phyloP scores from a whole-genome alignment of 30 jellyfish, hydroid and myxozoan species.

The Aurelia sp. region DNA sequence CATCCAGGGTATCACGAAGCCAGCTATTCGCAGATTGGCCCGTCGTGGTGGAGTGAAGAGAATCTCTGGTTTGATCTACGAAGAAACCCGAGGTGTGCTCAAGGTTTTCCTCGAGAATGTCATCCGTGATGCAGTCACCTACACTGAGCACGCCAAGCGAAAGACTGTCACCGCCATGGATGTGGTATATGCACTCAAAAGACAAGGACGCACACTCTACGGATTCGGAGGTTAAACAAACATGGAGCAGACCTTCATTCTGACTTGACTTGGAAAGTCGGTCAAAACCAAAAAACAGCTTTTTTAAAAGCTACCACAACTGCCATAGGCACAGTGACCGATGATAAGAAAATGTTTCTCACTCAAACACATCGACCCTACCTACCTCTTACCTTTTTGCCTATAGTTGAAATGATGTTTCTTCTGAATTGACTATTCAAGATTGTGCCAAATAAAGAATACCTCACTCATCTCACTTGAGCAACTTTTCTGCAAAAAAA shows the following conservation, averaged over 20 bases:
- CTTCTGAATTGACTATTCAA: too few species aligned
- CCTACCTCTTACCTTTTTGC: too few species aligned
- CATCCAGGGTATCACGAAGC: conserved; percentile 92
- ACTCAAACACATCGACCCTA: too few species aligned
- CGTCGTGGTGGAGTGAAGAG: conserved; percentile 95
- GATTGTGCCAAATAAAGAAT: too few species aligned
- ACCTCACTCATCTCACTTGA: too few species aligned
- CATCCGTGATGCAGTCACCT: conserved; percentile 67
- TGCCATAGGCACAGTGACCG: conserved; percentile 1
- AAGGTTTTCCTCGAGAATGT: conserved; percentile 44
- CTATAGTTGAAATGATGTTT: too few species aligned
- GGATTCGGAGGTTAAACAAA: conserved; percentile 84
- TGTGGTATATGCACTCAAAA: conserved; percentile 88
- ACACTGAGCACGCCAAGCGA: conserved; percentile 95
- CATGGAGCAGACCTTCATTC: too few species aligned
- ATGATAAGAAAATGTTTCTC: neutral
- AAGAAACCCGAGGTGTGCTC: conserved; percentile 62
- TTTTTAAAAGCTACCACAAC: conserved; percentile 33
- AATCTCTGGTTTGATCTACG: conserved; percentile 73
- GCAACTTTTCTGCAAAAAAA: too few species aligned
- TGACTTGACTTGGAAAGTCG: too few species aligned
- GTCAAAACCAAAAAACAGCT: conserved; percentile 18
- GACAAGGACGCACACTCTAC: conserved; percentile 93
- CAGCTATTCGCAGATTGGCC: conserved; percentile 94
- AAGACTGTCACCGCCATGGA: conserved; percentile 96